phyloP scores from a whole-genome alignment of 2,888 invertebrate species.

The Tribolium freemani region DNA sequence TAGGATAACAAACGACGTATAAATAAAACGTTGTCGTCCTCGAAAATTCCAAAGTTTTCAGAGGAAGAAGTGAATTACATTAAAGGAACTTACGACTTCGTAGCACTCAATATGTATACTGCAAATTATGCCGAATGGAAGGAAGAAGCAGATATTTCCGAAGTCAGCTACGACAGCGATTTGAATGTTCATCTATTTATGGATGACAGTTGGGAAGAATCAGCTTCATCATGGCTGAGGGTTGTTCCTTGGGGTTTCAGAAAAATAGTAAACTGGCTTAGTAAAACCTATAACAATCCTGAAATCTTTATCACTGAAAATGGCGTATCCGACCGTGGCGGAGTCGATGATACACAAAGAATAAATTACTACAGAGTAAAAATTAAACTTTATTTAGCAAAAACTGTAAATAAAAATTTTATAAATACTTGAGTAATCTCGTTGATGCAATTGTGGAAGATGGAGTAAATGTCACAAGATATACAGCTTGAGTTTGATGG shows the following conservation, averaged over 20 bases:
- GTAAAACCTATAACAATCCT: slow-evolving; percentile 66
- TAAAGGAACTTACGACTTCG: slow-evolving; percentile 71
- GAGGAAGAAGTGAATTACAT: slow-evolving; percentile 72
- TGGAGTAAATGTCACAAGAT: slow-evolving; percentile 65
- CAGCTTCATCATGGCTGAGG: slow-evolving; percentile 25
- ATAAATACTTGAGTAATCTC: slow-evolving; percentile 68
- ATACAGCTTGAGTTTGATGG: slow-evolving; percentile 58
- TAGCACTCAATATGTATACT: slow-evolving; percentile 73
- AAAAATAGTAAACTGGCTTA: slow-evolving; percentile 68
- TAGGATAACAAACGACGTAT: too few relatives aligned
- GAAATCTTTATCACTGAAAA: slow-evolving; percentile 73
- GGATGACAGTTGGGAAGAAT: slow-evolving; percentile 35
- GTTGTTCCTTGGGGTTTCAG: slow-evolving; percentile 73
- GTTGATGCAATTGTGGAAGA: slow-evolving; percentile 63
- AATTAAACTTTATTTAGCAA: too few relatives aligned
- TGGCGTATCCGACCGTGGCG: slow-evolving; percentile 70
- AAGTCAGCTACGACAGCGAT: slow-evolving; percentile 35
- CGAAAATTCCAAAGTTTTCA: slow-evolving; percentile 75
- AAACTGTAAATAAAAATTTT: slow-evolving; percentile 43
- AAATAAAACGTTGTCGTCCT: slow-evolving; percentile 50
- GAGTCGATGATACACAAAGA: slow-evolving; percentile 52
- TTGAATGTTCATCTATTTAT: slow-evolving; percentile 35
- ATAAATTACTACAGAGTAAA: neutral
- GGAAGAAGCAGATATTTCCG: slow-evolving; percentile 54
- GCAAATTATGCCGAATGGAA: slow-evolving; percentile 70